Conservation (phyloP, 1,140 invertebrate genomes). For the Hyposmocoma kahamanoa region DNA sequence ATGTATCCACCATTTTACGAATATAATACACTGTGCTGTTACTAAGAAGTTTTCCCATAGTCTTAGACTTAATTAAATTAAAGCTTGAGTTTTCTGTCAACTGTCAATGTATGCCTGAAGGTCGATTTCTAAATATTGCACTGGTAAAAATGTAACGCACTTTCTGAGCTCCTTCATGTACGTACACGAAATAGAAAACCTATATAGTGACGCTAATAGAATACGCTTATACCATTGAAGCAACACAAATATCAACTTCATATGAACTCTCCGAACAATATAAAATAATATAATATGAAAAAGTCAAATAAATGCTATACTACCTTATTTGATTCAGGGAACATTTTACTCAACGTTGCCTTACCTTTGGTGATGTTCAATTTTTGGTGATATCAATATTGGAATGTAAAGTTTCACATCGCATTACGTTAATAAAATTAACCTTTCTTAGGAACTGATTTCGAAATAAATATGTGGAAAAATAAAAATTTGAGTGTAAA, state of each 20-base stretch:
- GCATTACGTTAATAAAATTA: constrained; percentile 25
- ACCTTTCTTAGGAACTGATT: constrained; percentile 47
- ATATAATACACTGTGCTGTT: too few relatives aligned
- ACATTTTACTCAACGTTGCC: constrained; percentile 48
- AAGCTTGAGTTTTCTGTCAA: neutral
- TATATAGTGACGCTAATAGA: constrained; percentile 15
- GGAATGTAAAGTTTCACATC: constrained; percentile 61
- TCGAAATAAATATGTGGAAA: constrained; percentile 41
- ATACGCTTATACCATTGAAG: constrained; percentile 19
- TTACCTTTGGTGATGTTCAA: constrained; percentile 62
- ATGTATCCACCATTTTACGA: too few relatives aligned
- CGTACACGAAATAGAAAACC: constrained; percentile 13
- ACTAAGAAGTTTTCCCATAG: too few relatives aligned
- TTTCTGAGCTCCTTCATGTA: neutral
- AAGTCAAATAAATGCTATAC: constrained; percentile 75
- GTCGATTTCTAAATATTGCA: neutral
- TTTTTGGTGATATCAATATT: constrained; percentile 50
- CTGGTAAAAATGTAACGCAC: neutral
- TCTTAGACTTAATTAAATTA: neutral
- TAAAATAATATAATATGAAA: constrained; percentile 27
- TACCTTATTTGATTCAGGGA: constrained; percentile 59
- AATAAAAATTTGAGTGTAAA: constrained; percentile 73
- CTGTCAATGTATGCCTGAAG: too few relatives aligned
- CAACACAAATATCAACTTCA: constrained; percentile 22
- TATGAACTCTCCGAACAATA: constrained; percentile 11